A percentile compares a stretch with the other conserved stretches of the same genome.
Evolutionary conservation across 2,888 invertebrate genomes (phyloP).

Genomic region (Parelbella ahira): DNA sequence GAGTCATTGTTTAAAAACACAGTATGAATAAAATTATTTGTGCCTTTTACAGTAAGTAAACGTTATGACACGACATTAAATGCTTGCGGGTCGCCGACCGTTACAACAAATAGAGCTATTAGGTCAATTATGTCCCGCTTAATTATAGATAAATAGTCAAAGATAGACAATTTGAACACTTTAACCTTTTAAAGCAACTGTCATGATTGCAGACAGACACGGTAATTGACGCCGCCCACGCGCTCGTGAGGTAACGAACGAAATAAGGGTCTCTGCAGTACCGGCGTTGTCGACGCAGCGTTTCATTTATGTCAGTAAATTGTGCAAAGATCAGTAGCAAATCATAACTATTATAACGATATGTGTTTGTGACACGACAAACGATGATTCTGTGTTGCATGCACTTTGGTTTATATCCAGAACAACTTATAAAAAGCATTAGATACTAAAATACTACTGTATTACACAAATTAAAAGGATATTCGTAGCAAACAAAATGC

Average conservation of each 20-base stretch:
- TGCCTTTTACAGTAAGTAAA: neutral
- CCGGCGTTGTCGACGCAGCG: neutral
- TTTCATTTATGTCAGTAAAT: too few relatives aligned
- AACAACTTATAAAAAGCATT: too few relatives aligned
- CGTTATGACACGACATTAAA: neutral
- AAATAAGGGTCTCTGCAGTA: neutral
- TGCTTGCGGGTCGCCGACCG: neutral
- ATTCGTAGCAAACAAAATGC: too few relatives aligned
- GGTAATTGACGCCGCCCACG: slow-evolving; percentile 35
- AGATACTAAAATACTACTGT: too few relatives aligned
- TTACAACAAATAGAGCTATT: slow-evolving; percentile 22
- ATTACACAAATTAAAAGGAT: too few relatives aligned
- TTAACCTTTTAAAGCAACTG: slow-evolving; percentile 31
- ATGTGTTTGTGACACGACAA: too few relatives aligned
- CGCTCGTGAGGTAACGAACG: slow-evolving; percentile 25
- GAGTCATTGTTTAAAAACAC: too few relatives aligned
- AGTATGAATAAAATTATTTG: too few relatives aligned
- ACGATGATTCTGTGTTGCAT: too few relatives aligned
- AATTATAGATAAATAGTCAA: slow-evolving; percentile 25
- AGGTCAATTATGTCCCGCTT: slow-evolving; percentile 21
- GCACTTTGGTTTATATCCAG: too few relatives aligned
- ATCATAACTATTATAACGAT: too few relatives aligned
- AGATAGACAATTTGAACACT: slow-evolving; percentile 23
- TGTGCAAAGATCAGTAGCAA: too few relatives aligned
- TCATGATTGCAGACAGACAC: slow-evolving; percentile 40